Evolutionary conservation across 2,797 vertebrate species (phyloP), one percentile per base, ranked within the genome.

Genomic region (Rhynchotus rufescens): DNA sequence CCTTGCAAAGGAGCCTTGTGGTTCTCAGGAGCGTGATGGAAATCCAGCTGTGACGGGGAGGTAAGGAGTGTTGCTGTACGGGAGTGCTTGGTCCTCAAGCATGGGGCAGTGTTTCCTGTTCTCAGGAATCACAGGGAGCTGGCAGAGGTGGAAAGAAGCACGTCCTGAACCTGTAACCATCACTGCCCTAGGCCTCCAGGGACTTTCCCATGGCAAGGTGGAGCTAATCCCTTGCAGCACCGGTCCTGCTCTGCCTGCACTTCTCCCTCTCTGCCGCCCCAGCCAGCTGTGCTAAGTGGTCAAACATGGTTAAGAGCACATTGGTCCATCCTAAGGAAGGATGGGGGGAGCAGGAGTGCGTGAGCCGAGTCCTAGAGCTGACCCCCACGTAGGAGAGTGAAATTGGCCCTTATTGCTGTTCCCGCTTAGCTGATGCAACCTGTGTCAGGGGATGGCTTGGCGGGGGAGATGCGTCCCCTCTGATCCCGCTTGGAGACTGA

Each of bases 1-100:
- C 25, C 6, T 78, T 1, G 1, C 9, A 56, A 23, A 61, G 34
- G 34, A 74, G 57, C 14, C 51, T 28, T 28, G 51, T 52, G 51
- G 26, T 15, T 65, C 9, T 61, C 14, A 17, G 36, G 28, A 60
- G 10, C 0, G 1, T 28, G 38, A 45, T 11, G n/a, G n/a, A 49
- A 81, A 85, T 65, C 34, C 20, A 67, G 49, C 40, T 6, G 8
- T 36, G 51, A 34, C 78, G 51, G 23, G 6, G 23, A 22, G 15
- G 40, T 51, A 40, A 40, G n/a, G 13, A 74, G 11, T 10, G 28
- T 51, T 20, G 64, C 40, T 74, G 36, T 64, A 51, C 28, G 0
- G 0, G 0, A 51, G 9, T 2, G 32, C 23, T 22, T 15, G 5
- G 30, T 25, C 54, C 30, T 12, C 12, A 16, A 65, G 2, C 20